Conservation (phyloP, 1,140 invertebrate genomes). For the Dysdera silvatica region DNA sequence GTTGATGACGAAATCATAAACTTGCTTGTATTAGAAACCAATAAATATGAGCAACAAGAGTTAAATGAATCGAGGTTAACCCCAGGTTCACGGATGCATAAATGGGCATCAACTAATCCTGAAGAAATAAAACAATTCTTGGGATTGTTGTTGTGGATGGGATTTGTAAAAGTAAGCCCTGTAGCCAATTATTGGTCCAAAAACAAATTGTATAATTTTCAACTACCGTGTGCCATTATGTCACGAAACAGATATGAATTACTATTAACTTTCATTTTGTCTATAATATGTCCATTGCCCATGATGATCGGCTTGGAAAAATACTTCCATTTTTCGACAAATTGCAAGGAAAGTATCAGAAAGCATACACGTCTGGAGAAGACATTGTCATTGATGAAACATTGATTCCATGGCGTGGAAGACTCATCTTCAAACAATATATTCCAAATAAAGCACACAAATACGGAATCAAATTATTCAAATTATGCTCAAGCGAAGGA, state of each 20-base stretch:
- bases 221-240: neutral
- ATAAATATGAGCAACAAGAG: no score
- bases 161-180: neutral
- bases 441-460: constrained; percentile 37
- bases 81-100: no score
- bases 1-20: neutral
- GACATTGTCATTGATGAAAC: constrained; percentile 41
- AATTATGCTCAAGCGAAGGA: no score
- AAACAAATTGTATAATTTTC: neutral
- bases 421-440: constrained; percentile 41
- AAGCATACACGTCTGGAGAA: constrained; percentile 37
- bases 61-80: no score
- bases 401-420: constrained; percentile 42
- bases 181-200: neutral
- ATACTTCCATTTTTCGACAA: constrained; percentile 36
- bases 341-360: constrained; percentile 31
- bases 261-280: constrained; percentile 41
- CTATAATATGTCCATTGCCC: constrained; percentile 28
- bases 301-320: constrained; percentile 36
- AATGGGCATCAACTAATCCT: no score
- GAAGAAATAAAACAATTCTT: no score
- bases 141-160: neutral
- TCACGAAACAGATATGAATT: constrained; percentile 39
- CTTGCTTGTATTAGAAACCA: neutral
- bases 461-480: constrained; percentile 20